Base-by-base conservation (phyloP, 2,888 invertebrate species). In the Pterostichus niger region DNA sequence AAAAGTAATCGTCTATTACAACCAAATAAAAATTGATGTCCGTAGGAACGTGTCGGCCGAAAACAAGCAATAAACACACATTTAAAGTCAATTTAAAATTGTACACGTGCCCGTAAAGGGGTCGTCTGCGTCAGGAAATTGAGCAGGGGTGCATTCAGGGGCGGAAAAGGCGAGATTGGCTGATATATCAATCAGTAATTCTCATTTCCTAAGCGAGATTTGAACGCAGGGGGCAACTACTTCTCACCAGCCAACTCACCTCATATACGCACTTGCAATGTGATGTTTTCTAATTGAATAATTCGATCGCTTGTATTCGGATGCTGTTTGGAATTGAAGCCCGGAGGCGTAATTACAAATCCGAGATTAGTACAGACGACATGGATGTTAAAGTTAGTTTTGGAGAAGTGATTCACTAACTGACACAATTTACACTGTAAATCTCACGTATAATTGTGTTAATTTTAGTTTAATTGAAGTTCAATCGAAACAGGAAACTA, bases 11-110 rank as follows among this genome's bases (percentile, higher is more conserved):
- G 84, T 83, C 75, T 52, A 75, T 75, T 75, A 71, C 68, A 82
- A 82, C 84, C 84, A 85, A 85, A 86, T 85, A 85, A 85, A 85
- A 86, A 86, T 85, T 84, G 85, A 86, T 85, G 86, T 81, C 76
- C 71, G 84, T 73, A 83, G 82, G 82, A 68, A 81, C 83, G 84
- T 83, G 79, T 84, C 78, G 83, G 84, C 76, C 73, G 84, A 79
- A 84, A 71, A 71, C 68, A 71, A 84, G 84, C 85, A 84, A 85
- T 85, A 85, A 86, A 86, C 84, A 83, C 84, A 84, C 85, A 86
- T 86, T 86, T 86, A 86, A 86, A 86, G 85, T 85, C 86, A 85
- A 86, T 86, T 85, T 85, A 83, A 82, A 83, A 83, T 77, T 68
- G 77, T 54, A 83, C 77, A 77, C 76, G 77, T 82, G 82, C 31